phyloP scores from a whole-genome alignment of 2,797 vertebrate species.

The Hozukius guyotensis region DNA sequence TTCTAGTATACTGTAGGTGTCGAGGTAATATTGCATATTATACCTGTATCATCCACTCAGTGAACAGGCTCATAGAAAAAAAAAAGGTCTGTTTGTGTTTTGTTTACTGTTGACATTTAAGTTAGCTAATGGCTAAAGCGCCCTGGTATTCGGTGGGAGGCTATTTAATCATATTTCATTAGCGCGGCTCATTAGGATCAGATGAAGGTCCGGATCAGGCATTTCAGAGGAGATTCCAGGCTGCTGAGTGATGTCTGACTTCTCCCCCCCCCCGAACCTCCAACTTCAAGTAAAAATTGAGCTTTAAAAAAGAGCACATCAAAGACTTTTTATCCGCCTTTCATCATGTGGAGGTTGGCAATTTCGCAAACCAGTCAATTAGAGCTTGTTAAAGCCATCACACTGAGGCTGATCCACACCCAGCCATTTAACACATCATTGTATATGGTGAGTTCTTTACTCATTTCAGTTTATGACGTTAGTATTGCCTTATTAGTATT shows the following conservation, averaged over 20 bases:
- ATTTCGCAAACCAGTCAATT: constrained; percentile 76
- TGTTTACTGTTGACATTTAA: constrained; percentile 72
- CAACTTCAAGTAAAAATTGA: constrained; percentile 52
- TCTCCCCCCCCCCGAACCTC: neutral
- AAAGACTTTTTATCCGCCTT: constrained; percentile 75
- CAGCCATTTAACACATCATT: constrained; percentile 29
- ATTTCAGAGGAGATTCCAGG: constrained; percentile 52
- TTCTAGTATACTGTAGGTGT: neutral
- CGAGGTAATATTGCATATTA: neutral
- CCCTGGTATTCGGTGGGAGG: constrained; percentile 55
- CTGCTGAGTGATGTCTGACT: constrained; percentile 64
- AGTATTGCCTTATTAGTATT: neutral
- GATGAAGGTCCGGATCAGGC: constrained; percentile 56
- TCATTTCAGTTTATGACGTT: constrained; percentile 2
- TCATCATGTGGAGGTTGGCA: constrained; percentile 75
- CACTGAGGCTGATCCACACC: constrained; percentile 31
- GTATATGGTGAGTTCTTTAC: neutral
- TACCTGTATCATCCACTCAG: neutral
- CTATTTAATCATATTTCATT: constrained; percentile 73
- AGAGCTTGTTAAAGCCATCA: constrained; percentile 60
- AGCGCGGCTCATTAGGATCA: constrained; percentile 72
- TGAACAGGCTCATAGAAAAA: neutral
- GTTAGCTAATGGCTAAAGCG: constrained; percentile 29
- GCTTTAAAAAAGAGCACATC: constrained; percentile 54
- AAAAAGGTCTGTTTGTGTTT: constrained; percentile 36